These are phyloP conservation scores for Manis crassicaudata DNA, from an alignment of 2,797 vertebrate species.

Conservation along the genomic window DNA sequence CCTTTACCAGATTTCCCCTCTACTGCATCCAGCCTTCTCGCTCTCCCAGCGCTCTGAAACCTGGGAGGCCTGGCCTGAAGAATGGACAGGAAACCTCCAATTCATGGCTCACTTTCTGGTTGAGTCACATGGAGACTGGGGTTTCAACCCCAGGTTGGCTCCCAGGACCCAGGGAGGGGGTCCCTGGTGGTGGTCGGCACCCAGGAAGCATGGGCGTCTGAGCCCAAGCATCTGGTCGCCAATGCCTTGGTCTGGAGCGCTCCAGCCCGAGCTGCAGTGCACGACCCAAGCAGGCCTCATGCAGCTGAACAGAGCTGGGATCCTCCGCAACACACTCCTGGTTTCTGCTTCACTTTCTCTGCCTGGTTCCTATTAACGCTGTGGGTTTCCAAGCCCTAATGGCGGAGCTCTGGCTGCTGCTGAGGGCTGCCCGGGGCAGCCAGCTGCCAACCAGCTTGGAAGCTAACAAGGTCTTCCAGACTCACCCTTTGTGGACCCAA, in stretches of 20 bases:
- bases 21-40: constrained; percentile 37
- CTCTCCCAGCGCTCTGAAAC: constrained; percentile 52
- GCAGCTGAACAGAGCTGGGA: constrained; percentile 83
- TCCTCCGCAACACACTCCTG: constrained; percentile 86
- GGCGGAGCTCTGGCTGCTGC: constrained; percentile 86
- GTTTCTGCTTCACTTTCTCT: constrained; percentile 89
- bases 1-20: constrained; percentile 56
- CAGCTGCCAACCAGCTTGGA: constrained; percentile 84
- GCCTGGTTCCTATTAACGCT: constrained; percentile 93
- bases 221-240: constrained; percentile 66
- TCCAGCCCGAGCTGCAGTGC: constrained; percentile 80
- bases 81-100: background rate
- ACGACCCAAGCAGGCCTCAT: constrained; percentile 87
- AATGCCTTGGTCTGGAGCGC: constrained; percentile 67
- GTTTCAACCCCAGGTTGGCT: constrained; percentile 57
- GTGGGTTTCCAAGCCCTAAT: constrained; percentile 87
- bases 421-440: constrained; percentile 83
- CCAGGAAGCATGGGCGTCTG: constrained; percentile 70
- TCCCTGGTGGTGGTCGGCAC: constrained; percentile 35
- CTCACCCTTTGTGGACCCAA: constrained; percentile 71
- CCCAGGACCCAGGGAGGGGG: constrained; percentile 47
- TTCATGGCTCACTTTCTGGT: constrained; percentile 76
- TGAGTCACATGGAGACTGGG: constrained; percentile 47
- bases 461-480: constrained; percentile 74
- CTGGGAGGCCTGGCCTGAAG: constrained; percentile 67